Conservation (phyloP, 2,113 vertebrate genomes). For the Ciconia stormi region DNA sequence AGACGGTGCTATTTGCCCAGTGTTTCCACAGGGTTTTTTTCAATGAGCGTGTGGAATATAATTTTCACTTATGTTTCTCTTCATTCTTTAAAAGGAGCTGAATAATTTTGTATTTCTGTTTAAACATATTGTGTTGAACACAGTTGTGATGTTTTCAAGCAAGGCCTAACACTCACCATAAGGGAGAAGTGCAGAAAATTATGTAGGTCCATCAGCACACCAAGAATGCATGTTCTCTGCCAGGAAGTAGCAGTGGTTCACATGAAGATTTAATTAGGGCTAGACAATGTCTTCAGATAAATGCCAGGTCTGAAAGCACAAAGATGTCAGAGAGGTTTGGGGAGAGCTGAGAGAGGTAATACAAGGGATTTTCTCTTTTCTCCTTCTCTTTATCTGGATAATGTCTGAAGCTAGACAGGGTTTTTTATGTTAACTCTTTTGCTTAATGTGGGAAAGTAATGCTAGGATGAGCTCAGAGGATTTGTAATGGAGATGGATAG, state of each 20-base stretch:
- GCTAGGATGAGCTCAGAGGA: constrained; percentile 49
- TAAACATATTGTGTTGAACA: constrained; percentile 21
- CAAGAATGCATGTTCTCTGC: constrained; percentile 21
- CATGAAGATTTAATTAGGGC: constrained; percentile 49
- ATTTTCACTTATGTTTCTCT: constrained; percentile 35
- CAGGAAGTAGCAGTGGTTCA: constrained; percentile 43
- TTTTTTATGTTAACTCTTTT: constrained; percentile 61
- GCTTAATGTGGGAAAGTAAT: constrained; percentile 56
- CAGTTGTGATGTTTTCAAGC: constrained; percentile 42
- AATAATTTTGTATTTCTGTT: constrained; percentile 2
- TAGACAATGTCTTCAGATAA: constrained; percentile 27
- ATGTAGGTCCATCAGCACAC: constrained; percentile 27
- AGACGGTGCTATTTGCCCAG: not conserved
- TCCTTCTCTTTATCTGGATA: constrained; percentile 35
- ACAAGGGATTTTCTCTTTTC: constrained; percentile 45
- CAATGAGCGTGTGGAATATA: constrained; percentile 5
- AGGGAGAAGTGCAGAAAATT: constrained; percentile 18
- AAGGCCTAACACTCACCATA: constrained; percentile 40
- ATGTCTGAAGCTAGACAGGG: constrained; percentile 26
- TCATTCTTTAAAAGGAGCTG: not conserved
- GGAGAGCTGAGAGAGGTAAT: constrained; percentile 2
- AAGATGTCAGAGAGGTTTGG: not conserved
- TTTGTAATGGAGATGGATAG: constrained; percentile 59
- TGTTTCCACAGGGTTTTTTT: constrained; percentile 1
- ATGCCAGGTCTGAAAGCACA: constrained; percentile 15